A percentile compares a stretch with the other conserved stretches of the same genome.
phyloP scores from a whole-genome alignment of 1,140 invertebrate species.

The Bombus cullumanus region DNA sequence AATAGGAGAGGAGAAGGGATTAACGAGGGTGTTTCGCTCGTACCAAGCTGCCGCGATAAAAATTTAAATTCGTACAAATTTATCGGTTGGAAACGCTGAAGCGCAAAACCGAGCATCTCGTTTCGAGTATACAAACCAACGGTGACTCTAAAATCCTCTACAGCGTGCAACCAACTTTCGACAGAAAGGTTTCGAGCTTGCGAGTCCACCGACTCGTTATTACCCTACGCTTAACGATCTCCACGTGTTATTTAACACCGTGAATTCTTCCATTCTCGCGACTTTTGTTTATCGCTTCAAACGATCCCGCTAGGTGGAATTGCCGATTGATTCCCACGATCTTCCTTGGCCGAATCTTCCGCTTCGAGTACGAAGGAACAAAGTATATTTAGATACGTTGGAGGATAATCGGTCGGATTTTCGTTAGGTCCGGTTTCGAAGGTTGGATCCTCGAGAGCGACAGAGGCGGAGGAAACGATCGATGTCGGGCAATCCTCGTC shows the following conservation, averaged over 20 bases:
- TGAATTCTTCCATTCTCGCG: background rate
- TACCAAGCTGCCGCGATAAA: background rate
- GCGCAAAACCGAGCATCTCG: too few relatives aligned
- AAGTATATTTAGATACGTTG: background rate
- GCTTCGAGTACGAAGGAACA: background rate
- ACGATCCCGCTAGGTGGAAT: background rate
- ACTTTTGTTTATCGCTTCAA: accelerated
- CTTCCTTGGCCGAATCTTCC: background rate
- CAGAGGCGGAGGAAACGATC: slow-evolving; percentile 13
- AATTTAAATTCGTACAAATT: background rate
- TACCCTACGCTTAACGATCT: background rate
- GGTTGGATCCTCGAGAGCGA: background rate
- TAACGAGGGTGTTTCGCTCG: background rate
- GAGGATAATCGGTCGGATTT: slow-evolving; percentile 14
- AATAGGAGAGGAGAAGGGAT: background rate
- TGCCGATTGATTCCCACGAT: slow-evolving; percentile 6
- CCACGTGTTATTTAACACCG: background rate
- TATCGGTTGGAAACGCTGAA: too few relatives aligned
- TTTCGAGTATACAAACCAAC: too few relatives aligned
- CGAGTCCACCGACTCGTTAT: background rate
- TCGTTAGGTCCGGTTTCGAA: background rate
- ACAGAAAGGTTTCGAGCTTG: too few relatives aligned
- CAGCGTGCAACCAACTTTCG: too few relatives aligned
- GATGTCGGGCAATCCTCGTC: slow-evolving; percentile 29
- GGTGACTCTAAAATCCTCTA: too few relatives aligned